Percentiles rank a stretch among this genome's conserved stretches.
Evolutionary conservation across 2,113 vertebrate genomes (phyloP).

Genomic region (Macrotus californicus): DNA sequence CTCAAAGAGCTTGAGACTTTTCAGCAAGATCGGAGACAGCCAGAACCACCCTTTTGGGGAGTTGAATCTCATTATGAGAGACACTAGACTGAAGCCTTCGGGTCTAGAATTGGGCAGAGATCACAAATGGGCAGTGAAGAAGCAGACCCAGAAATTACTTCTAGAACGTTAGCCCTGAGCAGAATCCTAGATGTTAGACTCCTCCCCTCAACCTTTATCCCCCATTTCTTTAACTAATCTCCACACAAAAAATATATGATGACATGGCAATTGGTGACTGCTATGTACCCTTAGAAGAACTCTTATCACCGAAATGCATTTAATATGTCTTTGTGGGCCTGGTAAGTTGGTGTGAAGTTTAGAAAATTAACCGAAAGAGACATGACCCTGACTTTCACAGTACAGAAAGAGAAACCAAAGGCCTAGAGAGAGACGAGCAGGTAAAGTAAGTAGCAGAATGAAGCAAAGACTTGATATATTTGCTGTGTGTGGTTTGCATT

Average conservation of each 20-base stretch:
- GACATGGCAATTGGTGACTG: not conserved
- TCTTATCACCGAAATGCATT: not conserved
- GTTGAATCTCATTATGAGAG: not conserved
- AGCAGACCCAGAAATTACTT: not conserved
- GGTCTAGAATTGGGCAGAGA: not conserved
- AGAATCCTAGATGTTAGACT: not conserved
- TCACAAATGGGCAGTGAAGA: not conserved
- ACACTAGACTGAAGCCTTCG: not conserved
- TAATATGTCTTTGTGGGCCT: not conserved
- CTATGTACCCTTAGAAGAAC: not conserved
- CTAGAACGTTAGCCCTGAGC: not conserved
- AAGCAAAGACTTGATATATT: not conserved
- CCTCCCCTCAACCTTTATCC: not conserved
- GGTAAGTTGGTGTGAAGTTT: not conserved
- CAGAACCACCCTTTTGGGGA: not conserved
- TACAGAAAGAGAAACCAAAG: not conserved
- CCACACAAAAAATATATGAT: not conserved
- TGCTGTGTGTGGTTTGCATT: not conserved
- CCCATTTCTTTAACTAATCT: not conserved
- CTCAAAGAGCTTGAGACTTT: not conserved
- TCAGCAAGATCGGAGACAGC: not conserved
- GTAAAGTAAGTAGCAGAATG: not conserved
- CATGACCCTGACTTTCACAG: not conserved
- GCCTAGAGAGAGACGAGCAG: not conserved
- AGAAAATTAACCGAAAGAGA: not conserved